Evolutionary conservation across 2,888 invertebrate species (phyloP), one percentile per base, ranked within the genome.

Genomic region (Brachyptera putata): DNA sequence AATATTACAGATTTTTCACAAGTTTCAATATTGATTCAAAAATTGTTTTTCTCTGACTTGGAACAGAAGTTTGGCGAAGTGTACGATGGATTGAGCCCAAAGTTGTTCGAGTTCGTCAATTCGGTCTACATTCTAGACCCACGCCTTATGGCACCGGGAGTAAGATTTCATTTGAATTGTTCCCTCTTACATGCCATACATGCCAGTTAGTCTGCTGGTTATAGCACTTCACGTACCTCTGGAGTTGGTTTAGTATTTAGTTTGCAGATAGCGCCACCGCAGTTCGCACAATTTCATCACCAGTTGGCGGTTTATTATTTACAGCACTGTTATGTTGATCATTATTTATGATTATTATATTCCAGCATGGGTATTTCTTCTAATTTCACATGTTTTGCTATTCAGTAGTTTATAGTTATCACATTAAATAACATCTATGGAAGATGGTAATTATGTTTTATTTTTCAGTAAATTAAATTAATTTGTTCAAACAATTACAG

Each of bases 31-130:
- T 59, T 26, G 25, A 46, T 18, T 18, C 3, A 25, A 37, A 26
- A 24, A 58, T 60, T 30, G 43, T 61, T 41, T 36, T 30, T 61
- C n/a, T 58, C 48, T 61, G 67, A 68, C 67, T 69, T 66, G 66
- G 67, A 68, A 69, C 72, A 70, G 67, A 68, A 66, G 67, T 70
- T 68, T 70, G 69, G 69, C 72, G 73, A 66, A 70, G 73, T 70
- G 69, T 71, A 69, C 75, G 75, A 67, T 70, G 73, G 71, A 72
- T 73, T 67, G 72, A 72, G 71, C 74, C 74, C 69, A 73, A 73
- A 70, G 72, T 75, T 70, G 75, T 75, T 69, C 72, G 75, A 68
- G 70, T 74, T 63, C 75, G 75, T 68, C 73, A 74, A 66, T 72
- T 72, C 67, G 74, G 75, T 69, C 73, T 71, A 62, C 73, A 71